Evolutionary conservation across 2,888 invertebrate genomes (phyloP).

Genomic region (Drosophila gaucha): DNA sequence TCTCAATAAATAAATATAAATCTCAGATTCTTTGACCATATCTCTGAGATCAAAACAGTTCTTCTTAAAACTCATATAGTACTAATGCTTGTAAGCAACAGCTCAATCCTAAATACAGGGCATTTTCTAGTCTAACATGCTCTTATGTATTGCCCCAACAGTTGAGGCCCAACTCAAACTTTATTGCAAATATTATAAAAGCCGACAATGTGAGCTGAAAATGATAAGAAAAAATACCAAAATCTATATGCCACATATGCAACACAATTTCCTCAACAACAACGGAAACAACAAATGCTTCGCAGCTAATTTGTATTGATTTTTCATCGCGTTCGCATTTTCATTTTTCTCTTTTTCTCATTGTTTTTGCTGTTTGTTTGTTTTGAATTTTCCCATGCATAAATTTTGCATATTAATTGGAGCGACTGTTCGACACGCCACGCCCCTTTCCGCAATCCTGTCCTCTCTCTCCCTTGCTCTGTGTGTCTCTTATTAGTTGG

Average conservation of each 20-base stretch:
- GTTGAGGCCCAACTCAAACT: no score
- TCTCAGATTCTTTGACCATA: no score
- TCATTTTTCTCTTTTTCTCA: constrained; percentile 25
- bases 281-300: constrained; percentile 10
- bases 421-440: constrained; percentile 42
- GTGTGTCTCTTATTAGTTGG: constrained; percentile 60
- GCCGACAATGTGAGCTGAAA: neutral
- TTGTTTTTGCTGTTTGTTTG: constrained; percentile 54
- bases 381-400: constrained; percentile 79
- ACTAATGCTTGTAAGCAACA: no score
- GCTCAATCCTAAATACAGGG: no score
- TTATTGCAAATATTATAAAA: no score
- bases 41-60: no score
- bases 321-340: constrained; percentile 44
- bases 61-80: no score
- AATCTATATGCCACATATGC: neutral
- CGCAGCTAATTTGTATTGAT: constrained; percentile 73
- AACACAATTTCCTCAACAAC: neutral
- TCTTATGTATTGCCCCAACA: neutral
- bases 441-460: neutral
- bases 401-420: constrained; percentile 79
- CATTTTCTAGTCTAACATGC: no score
- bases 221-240: neutral
- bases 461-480: neutral
- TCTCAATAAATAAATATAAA: no score